Base-by-base conservation (phyloP, 2,888 invertebrate species). In the Stratiomys singularior region DNA sequence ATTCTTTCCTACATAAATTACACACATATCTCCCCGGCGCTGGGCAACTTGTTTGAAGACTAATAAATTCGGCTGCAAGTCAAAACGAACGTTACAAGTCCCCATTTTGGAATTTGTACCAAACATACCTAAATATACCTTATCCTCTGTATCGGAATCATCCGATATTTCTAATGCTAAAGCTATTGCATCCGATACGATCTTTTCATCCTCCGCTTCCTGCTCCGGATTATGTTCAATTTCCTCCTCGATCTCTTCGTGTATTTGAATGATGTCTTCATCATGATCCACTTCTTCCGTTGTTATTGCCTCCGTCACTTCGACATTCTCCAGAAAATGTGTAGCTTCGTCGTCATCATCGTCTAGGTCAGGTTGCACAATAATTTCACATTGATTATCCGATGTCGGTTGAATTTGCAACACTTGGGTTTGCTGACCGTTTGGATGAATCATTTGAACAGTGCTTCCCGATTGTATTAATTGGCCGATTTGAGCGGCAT, bases 1-100 rank as follows among this genome's bases (percentile, higher is more conserved):
- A 91, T 84, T 91, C 91, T 81, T 90, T 90, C 72, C 89, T 90
- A 83, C 91, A 91, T 5, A 91, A 87, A 83, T 91, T 91, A 83
- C 91, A 91, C 1, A 90, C 88, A 81, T 90, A 91, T 0, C 91
- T 85, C 0, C 91, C 91, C 0, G 91, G 89, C 0, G 89, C 88
- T 27, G 90, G 88, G 0, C 89, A 88, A 0, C 90, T 89, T 0
- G 91, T 90, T 80, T 88, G 88, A 77, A 86, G 86, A 27, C 85
- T 84, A 5, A 88, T 87, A 80, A 88, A 87, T 80, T 88, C 88
- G 44, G 86, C 85, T 78, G 84, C 82, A 79, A 81, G 30, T 63
- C 23, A 58, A 37, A 63, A 58, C 18, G 15, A 46, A 76, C 15
- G 13, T 69, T 52, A 15, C 13, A 52, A 37, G 5, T 37, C 37